Base-by-base conservation (phyloP, 2,797 vertebrate species). In the Mionectes olivaceus region DNA sequence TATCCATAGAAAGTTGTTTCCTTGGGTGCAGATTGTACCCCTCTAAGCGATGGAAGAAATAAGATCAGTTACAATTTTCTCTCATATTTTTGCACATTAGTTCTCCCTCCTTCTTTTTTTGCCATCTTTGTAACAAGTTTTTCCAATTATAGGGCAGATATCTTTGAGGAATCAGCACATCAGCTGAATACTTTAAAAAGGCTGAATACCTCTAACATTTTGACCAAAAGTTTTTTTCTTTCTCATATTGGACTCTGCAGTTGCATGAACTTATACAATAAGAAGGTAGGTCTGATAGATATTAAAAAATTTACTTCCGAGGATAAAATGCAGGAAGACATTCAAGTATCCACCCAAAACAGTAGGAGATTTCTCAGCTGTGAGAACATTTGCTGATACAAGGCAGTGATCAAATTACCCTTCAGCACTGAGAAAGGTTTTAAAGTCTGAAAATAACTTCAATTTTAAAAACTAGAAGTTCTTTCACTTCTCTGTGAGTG, bases 61-160 rank as follows among this genome's bases (percentile, higher is more conserved):
- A 49, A 94, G 3, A 77, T 97, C 81, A 98, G 73, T 43, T 88
- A 95, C 19, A 93, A 96, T 25, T 95, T 97, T 52, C 92, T 98
- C 44, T 96, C 90, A 64, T 96, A 96, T 23, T 98, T 98, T 89
- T 97, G 94, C 47, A 46, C 85, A 16, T 83, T 97, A 23, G 75
- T 94, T 19, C 33, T 98, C 50, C 97, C 97, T 64, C 95, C 97
- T 33, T 97, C 94, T 39, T 60, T 96, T 96, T 18, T 95, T 93
- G 52, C 79, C 74, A 23, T 93, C 95, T 35, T 93, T 98, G 28
- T 50, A 60, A 50, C 87, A 90, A 55, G 94, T 97, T 91, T 98
- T 98, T 49, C 96, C 94, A 92, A 97, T 97, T 91, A 94, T 21
- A 33, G 4, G 11, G 35, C 46, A 30, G 32, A 50, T 57, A 57